These are phyloP conservation scores for Bucorvus abyssinicus DNA, from an alignment of 2,797 vertebrate species.

Conservation along the genomic window DNA sequence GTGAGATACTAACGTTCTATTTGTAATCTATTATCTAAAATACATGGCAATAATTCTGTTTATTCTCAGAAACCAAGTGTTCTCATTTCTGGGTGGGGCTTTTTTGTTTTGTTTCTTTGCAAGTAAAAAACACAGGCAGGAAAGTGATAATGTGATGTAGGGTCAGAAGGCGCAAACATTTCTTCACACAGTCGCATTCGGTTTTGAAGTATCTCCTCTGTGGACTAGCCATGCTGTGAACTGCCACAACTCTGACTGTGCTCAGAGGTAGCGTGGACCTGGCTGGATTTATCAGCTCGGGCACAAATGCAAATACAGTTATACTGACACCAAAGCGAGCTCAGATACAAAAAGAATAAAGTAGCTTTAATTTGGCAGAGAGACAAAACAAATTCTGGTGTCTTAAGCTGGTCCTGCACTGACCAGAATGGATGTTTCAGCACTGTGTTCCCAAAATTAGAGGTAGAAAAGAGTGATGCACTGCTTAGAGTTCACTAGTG, in stretches of 20 bases:
- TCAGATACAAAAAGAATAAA: not conserved
- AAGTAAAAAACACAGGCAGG: not conserved
- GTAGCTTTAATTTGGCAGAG: not conserved
- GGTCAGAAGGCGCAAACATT: not conserved
- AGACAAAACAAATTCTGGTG: not conserved
- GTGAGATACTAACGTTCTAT: not conserved
- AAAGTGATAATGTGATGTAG: not conserved
- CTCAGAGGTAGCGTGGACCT: not conserved
- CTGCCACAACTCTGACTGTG: not conserved
- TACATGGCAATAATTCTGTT: not conserved
- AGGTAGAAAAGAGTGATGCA: not conserved
- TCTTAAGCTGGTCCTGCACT: not conserved
- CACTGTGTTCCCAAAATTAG: not conserved
- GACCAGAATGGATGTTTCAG: not conserved
- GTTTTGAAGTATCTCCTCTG: not conserved
- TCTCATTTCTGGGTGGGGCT: slow-evolving; percentile 9
- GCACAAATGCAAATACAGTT: not conserved
- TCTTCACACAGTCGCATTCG: not conserved
- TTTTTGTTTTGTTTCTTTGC: not conserved
- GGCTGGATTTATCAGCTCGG: not conserved
- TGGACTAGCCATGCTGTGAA: not conserved
- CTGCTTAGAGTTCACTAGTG: not conserved
- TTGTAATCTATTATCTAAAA: slow-evolving; percentile 28
- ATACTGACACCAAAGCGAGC: not conserved
- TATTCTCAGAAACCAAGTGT: slow-evolving; percentile 9